Conservation (phyloP, 2,113 vertebrate species). For the Passer domesticus region DNA sequence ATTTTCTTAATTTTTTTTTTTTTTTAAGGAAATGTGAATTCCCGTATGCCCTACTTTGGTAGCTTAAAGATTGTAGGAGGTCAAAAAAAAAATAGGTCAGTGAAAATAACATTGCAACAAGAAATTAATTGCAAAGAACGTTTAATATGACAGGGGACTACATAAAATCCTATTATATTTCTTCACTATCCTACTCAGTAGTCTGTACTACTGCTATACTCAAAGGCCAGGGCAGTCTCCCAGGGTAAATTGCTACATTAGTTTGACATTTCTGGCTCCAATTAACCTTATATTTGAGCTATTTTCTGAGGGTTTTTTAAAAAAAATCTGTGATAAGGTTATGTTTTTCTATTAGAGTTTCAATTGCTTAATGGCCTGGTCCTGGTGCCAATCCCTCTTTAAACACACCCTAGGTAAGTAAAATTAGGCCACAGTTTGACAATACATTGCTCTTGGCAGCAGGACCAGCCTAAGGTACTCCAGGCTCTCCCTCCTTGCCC, state of each 20-base stretch:
- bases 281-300: conserved; percentile 89
- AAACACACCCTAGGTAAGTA: neutral
- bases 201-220: conserved; percentile 74
- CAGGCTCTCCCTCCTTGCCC: neutral
- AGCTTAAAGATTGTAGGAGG: conserved; percentile 76
- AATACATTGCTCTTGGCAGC: neutral
- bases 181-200: conserved; percentile 71
- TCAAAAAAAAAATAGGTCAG: conserved; percentile 80
- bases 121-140: conserved; percentile 83
- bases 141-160: conserved; percentile 85
- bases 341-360: conserved; percentile 68
- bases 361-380: conserved; percentile 61
- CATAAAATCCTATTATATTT: conserved; percentile 80
- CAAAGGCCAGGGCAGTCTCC: conserved; percentile 85
- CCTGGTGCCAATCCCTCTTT: conserved; percentile 39
- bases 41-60: conserved; percentile 65
- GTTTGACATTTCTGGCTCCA: conserved; percentile 89
- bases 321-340: conserved; percentile 77
- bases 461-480: neutral
- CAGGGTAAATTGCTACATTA: conserved; percentile 84
- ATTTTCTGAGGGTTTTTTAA: conserved; percentile 72
- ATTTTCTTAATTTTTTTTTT: neutral
- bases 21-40: conserved; percentile 51
- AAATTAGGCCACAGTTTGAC: neutral
- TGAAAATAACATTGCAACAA: conserved; percentile 80